These are phyloP conservation scores for Phylloscopus whistleri DNA, from an alignment of 2,113 vertebrate species.

Conservation along the genomic window DNA sequence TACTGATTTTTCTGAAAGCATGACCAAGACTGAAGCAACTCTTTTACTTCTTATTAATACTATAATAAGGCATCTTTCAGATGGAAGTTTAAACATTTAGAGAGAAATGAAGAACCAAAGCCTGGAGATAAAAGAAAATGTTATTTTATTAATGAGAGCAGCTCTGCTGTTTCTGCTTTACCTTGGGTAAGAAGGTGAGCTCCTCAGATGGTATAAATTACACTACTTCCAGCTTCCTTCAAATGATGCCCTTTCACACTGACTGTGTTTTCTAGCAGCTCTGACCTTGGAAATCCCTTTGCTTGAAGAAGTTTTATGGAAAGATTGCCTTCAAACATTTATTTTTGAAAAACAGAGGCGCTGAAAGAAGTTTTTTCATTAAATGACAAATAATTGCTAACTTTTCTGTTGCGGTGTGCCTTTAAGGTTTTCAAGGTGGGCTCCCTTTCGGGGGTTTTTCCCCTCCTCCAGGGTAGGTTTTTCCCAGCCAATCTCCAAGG, in stretches of 20 bases:
- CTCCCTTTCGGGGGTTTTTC: too few relatives aligned
- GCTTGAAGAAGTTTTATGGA: not conserved
- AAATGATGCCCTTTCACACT: not conserved
- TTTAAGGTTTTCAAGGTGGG: too few relatives aligned
- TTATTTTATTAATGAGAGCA: not conserved
- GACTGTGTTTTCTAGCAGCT: not conserved
- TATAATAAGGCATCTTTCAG: not conserved
- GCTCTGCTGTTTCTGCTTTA: not conserved
- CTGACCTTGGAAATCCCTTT: slow-evolving; percentile 2
- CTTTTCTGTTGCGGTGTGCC: not conserved
- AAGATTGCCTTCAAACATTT: not conserved
- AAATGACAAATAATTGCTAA: not conserved
- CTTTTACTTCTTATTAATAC: not conserved
- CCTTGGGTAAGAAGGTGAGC: not conserved
- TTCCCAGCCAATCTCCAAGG: too few relatives aligned
- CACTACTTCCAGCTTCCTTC: not conserved
- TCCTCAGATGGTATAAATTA: not conserved
- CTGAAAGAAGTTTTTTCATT: not conserved
- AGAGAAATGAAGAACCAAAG: not conserved
- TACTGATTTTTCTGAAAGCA: not conserved
- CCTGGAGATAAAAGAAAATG: not conserved
- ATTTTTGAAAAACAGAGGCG: not conserved
- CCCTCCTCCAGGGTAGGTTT: too few relatives aligned
- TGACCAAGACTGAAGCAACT: not conserved
- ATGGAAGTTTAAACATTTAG: not conserved